Percentiles rank a stretch among this genome's conserved stretches.
Conservation (phyloP, 2,797 vertebrate species). For the Chromis chromis region DNA sequence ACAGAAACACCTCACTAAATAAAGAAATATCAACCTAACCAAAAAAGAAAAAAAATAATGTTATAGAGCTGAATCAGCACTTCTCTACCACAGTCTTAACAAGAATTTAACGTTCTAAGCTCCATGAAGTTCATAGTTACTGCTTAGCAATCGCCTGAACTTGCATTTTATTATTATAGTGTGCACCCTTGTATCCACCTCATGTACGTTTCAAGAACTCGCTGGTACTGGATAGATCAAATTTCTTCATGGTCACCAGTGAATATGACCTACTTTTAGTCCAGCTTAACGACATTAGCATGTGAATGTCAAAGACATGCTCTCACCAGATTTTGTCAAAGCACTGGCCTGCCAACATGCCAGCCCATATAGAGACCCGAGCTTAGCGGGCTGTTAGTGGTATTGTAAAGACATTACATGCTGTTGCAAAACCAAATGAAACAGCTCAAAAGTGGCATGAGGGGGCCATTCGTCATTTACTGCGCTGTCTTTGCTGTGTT, state of each 20-base stretch:
- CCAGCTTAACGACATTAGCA: constrained; percentile 71
- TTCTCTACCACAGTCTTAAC: constrained; percentile 1
- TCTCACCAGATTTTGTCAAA: constrained; percentile 65
- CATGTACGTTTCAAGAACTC: constrained; percentile 21
- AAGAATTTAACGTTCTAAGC: neutral
- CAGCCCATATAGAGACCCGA: constrained; percentile 47
- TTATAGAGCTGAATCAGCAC: constrained; percentile 4
- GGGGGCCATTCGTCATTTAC: constrained; percentile 57
- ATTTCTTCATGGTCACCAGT: constrained; percentile 42
- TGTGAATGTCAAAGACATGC: constrained; percentile 62
- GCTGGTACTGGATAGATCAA: constrained; percentile 29
- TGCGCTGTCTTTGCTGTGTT: constrained; percentile 60
- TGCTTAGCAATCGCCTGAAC: constrained; percentile 14
- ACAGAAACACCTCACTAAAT: constrained; percentile 4
- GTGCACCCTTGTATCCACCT: constrained; percentile 6
- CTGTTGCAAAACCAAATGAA: constrained; percentile 68
- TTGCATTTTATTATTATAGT: constrained; percentile 6
- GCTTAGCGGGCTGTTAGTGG: constrained; percentile 46
- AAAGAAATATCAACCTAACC: neutral
- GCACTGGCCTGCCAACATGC: constrained; percentile 48
- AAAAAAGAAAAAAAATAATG: neutral
- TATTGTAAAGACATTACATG: constrained; percentile 79
- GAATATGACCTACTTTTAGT: constrained; percentile 74
- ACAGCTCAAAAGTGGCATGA: constrained; percentile 55
- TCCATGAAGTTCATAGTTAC: constrained; percentile 20